Base-by-base conservation (phyloP, 2,888 invertebrate species). In the Drosophila prolongata region DNA sequence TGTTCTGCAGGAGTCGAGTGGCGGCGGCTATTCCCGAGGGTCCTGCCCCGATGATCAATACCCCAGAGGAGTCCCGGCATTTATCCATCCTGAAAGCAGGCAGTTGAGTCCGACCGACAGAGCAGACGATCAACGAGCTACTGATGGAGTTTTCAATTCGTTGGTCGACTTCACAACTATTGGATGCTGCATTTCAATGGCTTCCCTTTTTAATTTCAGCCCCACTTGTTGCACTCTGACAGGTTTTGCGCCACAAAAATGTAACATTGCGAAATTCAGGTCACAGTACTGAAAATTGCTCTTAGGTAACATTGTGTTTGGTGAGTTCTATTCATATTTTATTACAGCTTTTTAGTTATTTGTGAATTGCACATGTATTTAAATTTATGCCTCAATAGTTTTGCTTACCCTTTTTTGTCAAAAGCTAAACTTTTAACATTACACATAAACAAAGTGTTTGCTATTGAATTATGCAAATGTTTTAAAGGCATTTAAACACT, bases 31-130 rank as follows among this genome's bases (percentile, higher is more conserved):
- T 90, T 19, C 92, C 92, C 2, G 92, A 75, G 6, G 89, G 77
- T 11, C 92, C 92, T 16, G 91, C 91, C 14, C 92, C 92, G 44
- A 92, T 77, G 10, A 92, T 75, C 8, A 91, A 78, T 59, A 92
- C 82, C 57, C 88, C 87, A 11, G 84, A 71, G 6, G 78, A 78
- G 58, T 74, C 52, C 16, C 66, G 71, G 9, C 60, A 53, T 44
- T 72, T 77, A n/a, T 56, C 44, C 75, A 68, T 58, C 16, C 2
- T 35, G 11, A 67, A 24, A 19, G 10, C 19, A 30, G 11, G 27
- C 4, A 6, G 37, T 24, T 1, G 5, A 38, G 19, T 14, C 24
- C 24, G 47, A 24, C 66, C 14, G 16, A 27, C 19, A 27, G 46
- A 40, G 35, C 46, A 55, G 40, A 55, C 68, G 40, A 68, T 68